Base-by-base conservation (phyloP, 2,888 invertebrate genomes). In the Tortricodes alternella region DNA sequence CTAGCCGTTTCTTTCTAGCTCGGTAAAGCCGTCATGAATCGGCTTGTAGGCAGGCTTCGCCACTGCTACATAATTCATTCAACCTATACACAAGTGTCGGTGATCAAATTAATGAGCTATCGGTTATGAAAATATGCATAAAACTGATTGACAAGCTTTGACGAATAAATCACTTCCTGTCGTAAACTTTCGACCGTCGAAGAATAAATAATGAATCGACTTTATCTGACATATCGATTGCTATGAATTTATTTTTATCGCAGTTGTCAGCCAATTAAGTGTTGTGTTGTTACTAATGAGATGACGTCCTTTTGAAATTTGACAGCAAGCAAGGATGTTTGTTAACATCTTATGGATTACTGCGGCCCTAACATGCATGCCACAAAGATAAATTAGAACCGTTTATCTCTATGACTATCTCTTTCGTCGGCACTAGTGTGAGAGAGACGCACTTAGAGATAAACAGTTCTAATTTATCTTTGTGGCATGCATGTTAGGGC, bases 21-120 rank as follows among this genome's bases (percentile, higher is more conserved):
- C n/a, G n/a, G n/a, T n/a, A n/a, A n/a, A n/a, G n/a, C n/a, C n/a
- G n/a, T n/a, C n/a, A n/a, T n/a, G n/a, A n/a, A n/a, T n/a, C n/a
- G n/a, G n/a, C n/a, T n/a, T n/a, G n/a, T n/a, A n/a, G n/a, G n/a
- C n/a, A n/a, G n/a, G n/a, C n/a, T n/a, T n/a, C n/a, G n/a, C n/a
- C n/a, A n/a, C n/a, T n/a, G n/a, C n/a, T n/a, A 43, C 16, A 29
- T 43, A 55, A 48, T 55, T n/a, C 48, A 48, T 15, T 37, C 29
- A 35, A 49, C 15, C 41, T 48, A 39, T 39, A 15, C 11, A 27
- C 48, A 15, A 27, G 48, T 35, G 48, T 41, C 44, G 23, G 18
- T 41, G 11, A 55, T 55, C 35, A 27, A 48, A 46, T 21, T 27
- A 55, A 49, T 49, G 35, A 48, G 55, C 55, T 55, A 49, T 48